These are phyloP conservation scores for Arizona elegans DNA, from an alignment of 2,113 vertebrate species.

Conservation along the genomic window DNA sequence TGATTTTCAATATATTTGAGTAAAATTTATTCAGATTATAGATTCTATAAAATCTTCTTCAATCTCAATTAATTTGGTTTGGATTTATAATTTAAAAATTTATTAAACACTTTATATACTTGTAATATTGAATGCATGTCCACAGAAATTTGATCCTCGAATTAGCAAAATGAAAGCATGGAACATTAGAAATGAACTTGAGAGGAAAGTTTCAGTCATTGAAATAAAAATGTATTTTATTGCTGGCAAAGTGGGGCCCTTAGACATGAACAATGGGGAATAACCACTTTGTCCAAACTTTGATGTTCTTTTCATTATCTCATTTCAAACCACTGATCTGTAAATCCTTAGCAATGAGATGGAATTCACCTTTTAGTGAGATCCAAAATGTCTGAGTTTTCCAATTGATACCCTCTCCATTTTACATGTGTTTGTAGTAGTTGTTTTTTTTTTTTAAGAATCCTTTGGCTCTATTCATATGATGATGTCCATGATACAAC, in stretches of 20 bases:
- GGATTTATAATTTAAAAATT: background rate
- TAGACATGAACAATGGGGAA: background rate
- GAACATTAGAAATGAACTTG: background rate
- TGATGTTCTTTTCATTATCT: background rate
- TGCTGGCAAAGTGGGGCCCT: background rate
- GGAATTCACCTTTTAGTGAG: background rate
- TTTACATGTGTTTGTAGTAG: background rate
- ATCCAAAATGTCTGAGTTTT: background rate
- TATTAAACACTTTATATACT: background rate
- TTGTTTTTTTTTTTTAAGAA: background rate
- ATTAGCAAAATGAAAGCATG: background rate
- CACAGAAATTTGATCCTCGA: background rate
- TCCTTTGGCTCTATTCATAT: background rate
- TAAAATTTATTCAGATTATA: background rate
- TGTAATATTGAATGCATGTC: background rate
- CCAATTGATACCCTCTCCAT: background rate
- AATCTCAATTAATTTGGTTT: background rate
- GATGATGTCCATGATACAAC: background rate
- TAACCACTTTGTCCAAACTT: background rate
- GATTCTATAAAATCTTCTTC: background rate
- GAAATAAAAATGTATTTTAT: background rate
- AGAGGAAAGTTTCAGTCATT: background rate
- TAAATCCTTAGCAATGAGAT: background rate
- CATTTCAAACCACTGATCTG: background rate
- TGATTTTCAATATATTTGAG: background rate